These are phyloP conservation scores for Drosophila obscura DNA, from an alignment of 1,140 invertebrate species.

Conservation along the genomic window DNA sequence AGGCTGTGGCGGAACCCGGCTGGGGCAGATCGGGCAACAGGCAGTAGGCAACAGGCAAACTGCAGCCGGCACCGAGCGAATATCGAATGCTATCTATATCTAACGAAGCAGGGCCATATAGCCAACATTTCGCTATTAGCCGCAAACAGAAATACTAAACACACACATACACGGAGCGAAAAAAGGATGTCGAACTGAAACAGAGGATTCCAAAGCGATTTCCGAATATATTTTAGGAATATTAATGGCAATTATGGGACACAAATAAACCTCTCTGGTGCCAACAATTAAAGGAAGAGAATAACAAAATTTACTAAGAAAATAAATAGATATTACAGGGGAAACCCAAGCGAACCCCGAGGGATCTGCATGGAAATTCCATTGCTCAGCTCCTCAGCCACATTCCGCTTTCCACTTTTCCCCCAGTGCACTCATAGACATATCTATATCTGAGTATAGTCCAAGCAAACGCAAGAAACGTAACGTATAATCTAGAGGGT, in stretches of 20 bases:
- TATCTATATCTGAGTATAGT: constrained; percentile 60
- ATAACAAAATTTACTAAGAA: no score
- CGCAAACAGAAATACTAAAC: constrained; percentile 67
- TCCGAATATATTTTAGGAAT: no score
- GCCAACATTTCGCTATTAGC: constrained; percentile 81
- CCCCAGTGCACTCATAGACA: constrained; percentile 46
- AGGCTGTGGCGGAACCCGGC: constrained; percentile 6
- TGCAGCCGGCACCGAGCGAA: constrained; percentile 70
- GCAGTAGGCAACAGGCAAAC: constrained; percentile 50
- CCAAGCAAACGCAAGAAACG: constrained; percentile 69
- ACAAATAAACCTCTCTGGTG: no score
- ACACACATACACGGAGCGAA: constrained; percentile 21
- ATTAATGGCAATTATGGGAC: no score
- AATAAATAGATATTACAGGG: no score
- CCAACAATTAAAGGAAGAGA: no score
- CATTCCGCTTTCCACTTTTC: background rate
- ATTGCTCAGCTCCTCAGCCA: no score
- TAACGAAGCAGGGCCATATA: constrained; percentile 79
- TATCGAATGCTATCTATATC: constrained; percentile 82
- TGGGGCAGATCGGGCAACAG: background rate
- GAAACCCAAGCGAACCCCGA: no score
- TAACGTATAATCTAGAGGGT: constrained; percentile 75
- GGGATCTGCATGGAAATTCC: no score
- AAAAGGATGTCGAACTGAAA: background rate
- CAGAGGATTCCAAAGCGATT: no score